Conservation (phyloP, 2,888 invertebrate species). For the Acleris literana region DNA sequence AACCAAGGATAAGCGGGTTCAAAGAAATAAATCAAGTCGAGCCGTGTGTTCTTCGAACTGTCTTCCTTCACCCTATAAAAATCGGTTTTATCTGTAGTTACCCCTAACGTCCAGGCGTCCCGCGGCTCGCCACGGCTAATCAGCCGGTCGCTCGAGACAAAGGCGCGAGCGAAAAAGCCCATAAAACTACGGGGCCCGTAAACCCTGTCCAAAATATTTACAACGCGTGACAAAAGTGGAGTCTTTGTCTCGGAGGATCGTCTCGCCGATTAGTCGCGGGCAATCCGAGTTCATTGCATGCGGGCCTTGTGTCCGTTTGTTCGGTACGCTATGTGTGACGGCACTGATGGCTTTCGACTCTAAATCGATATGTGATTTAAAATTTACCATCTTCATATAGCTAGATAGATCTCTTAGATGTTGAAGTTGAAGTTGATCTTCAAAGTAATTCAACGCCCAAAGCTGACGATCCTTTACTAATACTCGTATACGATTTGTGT, state of each 20-base stretch:
- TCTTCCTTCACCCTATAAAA: constrained; percentile 32
- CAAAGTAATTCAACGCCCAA: no score
- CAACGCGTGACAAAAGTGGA: constrained; percentile 76
- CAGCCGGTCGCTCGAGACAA: constrained; percentile 67
- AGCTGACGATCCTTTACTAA: no score
- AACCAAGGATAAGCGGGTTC: constrained; percentile 13
- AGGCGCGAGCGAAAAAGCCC: constrained; percentile 74
- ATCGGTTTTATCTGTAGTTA: constrained; percentile 8
- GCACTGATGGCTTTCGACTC: constrained; percentile 1
- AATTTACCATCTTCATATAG: background rate
- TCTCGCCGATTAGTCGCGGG: constrained; percentile 73
- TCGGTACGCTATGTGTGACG: constrained; percentile 5
- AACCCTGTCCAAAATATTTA: constrained; percentile 81
- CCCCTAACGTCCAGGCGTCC: constrained; percentile 44
- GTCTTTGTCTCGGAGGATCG: constrained; percentile 73
- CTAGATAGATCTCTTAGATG: background rate
- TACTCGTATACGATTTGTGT: no score
- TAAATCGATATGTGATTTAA: background rate
- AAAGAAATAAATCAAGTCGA: constrained; percentile 31
- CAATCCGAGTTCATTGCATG: constrained; percentile 62
- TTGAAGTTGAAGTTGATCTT: no score
- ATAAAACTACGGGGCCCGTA: constrained; percentile 76
- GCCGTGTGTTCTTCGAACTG: constrained; percentile 25
- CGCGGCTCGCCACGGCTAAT: constrained; percentile 68
- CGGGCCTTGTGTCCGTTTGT: constrained; percentile 53